A percentile compares a stretch with the other conserved stretches of the same genome.
phyloP scores from a whole-genome alignment of 2,797 vertebrate species.

The Bryconaethiops microstoma region DNA sequence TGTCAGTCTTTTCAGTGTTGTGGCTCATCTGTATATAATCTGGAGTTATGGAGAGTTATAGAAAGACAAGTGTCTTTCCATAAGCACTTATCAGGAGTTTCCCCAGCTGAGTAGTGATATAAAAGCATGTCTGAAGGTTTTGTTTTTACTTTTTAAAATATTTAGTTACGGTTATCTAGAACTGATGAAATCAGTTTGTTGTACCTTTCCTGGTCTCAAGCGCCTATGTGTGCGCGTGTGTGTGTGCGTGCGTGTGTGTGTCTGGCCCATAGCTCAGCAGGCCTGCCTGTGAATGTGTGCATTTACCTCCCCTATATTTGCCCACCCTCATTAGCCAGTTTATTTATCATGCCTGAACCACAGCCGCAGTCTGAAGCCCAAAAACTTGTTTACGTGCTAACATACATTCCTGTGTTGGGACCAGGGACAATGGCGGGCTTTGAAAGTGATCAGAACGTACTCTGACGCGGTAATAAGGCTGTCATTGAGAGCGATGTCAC shows the following conservation, averaged over 20 bases:
- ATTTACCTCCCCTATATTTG: conserved; percentile 44
- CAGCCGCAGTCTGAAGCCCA: conserved; percentile 39
- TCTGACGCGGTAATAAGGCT: conserved; percentile 49
- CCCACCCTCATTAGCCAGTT: conserved; percentile 38
- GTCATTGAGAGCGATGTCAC: conserved; percentile 55
- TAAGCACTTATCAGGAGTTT: too few relatives aligned
- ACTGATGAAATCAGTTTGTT: conserved; percentile 6
- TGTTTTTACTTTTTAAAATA: conserved; percentile 14
- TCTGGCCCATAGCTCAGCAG: conserved; percentile 36
- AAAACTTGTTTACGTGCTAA: conserved; percentile 52
- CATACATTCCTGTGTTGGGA: conserved; percentile 46
- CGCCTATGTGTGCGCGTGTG: not conserved
- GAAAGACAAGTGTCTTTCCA: too few relatives aligned
- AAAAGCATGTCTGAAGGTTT: not conserved
- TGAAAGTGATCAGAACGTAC: conserved; percentile 49
- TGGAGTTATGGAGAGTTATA: too few relatives aligned
- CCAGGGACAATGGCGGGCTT: conserved; percentile 48
- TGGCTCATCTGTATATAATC: too few relatives aligned
- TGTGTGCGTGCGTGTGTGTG: conserved; percentile 14
- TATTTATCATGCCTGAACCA: conserved; percentile 45
- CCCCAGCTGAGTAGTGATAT: too few relatives aligned
- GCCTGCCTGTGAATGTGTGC: conserved; percentile 27
- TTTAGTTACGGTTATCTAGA: not conserved
- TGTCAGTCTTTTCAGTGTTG: too few relatives aligned
- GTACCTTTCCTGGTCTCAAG: not conserved